A percentile compares a stretch with the other conserved stretches of the same genome.
These are phyloP conservation scores for Argentina silus DNA, from an alignment of 2,797 vertebrate species.

Conservation along the genomic window DNA sequence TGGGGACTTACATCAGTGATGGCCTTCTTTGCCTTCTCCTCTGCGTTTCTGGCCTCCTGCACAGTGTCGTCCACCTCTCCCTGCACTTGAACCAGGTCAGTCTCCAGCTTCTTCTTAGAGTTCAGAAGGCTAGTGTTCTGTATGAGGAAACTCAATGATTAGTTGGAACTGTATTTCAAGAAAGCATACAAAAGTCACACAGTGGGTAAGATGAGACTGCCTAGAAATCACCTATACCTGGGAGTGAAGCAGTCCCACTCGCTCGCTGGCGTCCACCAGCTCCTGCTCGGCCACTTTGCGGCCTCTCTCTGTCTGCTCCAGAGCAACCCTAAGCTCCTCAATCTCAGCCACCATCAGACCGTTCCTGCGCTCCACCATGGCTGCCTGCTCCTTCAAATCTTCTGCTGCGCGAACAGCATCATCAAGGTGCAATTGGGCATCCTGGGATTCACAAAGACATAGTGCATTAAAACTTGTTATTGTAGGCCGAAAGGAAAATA, in stretches of 20 bases:
- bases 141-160: neutral
- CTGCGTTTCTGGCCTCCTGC: constrained; percentile 82
- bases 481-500: no score
- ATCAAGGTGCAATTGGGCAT: constrained; percentile 79
- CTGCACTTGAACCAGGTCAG: constrained; percentile 78
- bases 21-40: constrained; percentile 85
- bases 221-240: constrained; percentile 34
- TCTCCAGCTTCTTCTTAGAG: constrained; percentile 80
- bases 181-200: neutral
- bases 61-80: constrained; percentile 77
- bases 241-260: constrained; percentile 75
- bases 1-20: constrained; percentile 79
- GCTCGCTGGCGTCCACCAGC: constrained; percentile 75
- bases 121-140: constrained; percentile 71
- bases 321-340: constrained; percentile 76
- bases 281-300: constrained; percentile 81
- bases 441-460: constrained; percentile 52
- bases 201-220: no score
- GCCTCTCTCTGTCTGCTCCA: constrained; percentile 81
- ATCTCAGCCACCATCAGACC: constrained; percentile 79
- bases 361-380: constrained; percentile 78
- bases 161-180: neutral
- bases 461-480: neutral
- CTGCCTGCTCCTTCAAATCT: constrained; percentile 83
- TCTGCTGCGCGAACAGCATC: constrained; percentile 76